Evolutionary conservation across 1,140 invertebrate species (phyloP).

Genomic region (Dinothrombium tinctorium): DNA sequence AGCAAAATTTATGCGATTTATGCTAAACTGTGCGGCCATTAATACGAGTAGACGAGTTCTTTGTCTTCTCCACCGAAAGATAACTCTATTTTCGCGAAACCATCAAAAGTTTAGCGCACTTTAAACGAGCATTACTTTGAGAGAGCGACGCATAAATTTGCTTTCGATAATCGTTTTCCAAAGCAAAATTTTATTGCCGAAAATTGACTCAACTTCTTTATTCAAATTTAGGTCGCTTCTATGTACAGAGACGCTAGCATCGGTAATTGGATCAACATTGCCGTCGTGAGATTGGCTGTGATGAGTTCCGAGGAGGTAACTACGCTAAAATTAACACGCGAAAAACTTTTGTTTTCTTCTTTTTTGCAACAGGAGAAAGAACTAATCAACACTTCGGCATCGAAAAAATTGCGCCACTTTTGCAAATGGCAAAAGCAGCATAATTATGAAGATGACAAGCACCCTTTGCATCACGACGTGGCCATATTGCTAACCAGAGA

Average conservation of each 20-base stretch:
- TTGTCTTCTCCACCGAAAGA: background rate
- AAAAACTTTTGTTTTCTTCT: background rate
- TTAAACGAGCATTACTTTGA: no score
- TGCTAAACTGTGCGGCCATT: no score
- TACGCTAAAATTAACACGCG: no score
- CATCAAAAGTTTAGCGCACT: no score
- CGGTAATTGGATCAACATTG: constrained; percentile 50
- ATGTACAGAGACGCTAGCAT: constrained; percentile 56
- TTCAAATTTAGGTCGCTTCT: constrained; percentile 32
- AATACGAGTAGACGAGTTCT: background rate
- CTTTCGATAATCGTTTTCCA: no score
- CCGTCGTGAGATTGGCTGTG: constrained; percentile 40
- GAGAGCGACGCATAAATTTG: no score
- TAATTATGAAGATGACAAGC: constrained; percentile 26
- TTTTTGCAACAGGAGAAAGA: background rate
- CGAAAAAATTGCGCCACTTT: constrained; percentile 32
- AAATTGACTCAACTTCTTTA: background rate
- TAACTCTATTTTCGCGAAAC: constrained; percentile 11
- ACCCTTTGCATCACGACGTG: constrained; percentile 36
- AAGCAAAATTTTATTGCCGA: background rate
- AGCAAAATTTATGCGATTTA: no score
- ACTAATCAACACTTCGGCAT: background rate
- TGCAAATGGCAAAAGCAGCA: constrained; percentile 39
- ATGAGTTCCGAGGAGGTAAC: no score
- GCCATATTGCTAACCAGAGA: constrained; percentile 48